A percentile compares a stretch with the other conserved stretches of the same genome.
Evolutionary conservation across 2,888 invertebrate species (phyloP).

Genomic region (Lasioglossum calceatum): DNA sequence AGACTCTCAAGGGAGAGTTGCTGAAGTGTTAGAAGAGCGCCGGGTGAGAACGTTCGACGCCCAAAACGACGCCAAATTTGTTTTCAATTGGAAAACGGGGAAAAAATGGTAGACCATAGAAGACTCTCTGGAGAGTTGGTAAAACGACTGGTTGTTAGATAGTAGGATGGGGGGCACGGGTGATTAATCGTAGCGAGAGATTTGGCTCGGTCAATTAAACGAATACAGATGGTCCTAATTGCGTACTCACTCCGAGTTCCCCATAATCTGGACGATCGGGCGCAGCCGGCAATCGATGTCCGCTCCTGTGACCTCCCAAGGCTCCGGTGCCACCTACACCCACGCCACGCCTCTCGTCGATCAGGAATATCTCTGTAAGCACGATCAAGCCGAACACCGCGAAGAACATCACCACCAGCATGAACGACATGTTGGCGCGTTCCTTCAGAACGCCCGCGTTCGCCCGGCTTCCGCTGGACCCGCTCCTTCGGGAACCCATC

Average conservation of each 20-base stretch:
- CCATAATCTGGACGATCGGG: constrained; percentile 89
- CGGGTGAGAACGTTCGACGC: too few relatives aligned
- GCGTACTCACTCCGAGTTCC: constrained; percentile 85
- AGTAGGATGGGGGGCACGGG: neutral
- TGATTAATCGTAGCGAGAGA: constrained; percentile 10
- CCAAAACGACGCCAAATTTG: neutral
- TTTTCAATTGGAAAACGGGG: neutral
- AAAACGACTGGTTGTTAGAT: neutral
- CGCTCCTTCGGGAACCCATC: constrained; percentile 85
- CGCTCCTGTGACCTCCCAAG: constrained; percentile 85
- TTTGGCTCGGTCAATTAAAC: constrained; percentile 46
- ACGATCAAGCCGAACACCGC: constrained; percentile 95
- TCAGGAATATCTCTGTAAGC: constrained; percentile 92
- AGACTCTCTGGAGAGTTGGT: neutral
- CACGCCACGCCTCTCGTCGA: constrained; percentile 86
- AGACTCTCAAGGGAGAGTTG: neutral
- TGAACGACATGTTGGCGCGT: constrained; percentile 94
- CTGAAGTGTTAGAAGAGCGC: too few relatives aligned
- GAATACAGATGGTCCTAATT: constrained; percentile 56
- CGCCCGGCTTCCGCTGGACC: constrained; percentile 84
- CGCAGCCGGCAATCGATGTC: constrained; percentile 84
- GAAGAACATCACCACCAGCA: constrained; percentile 96
- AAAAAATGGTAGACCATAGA: neutral
- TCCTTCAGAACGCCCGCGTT: constrained; percentile 88
- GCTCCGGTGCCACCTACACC: constrained; percentile 86